Evolutionary conservation across 1,140 invertebrate species (phyloP).

Genomic region (Dinothrombium tinctorium): DNA sequence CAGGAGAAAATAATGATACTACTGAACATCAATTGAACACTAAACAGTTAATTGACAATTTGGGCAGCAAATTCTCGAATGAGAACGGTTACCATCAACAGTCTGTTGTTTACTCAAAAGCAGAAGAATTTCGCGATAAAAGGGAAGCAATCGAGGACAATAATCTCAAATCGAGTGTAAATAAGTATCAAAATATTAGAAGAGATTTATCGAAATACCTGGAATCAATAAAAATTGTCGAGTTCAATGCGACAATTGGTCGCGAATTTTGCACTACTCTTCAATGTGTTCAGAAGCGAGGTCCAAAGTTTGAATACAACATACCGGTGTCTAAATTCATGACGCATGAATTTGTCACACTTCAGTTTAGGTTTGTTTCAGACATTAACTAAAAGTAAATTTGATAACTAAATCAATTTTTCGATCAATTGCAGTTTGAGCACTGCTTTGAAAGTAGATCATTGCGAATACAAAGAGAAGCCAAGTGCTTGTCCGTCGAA

Average conservation of each 20-base stretch:
- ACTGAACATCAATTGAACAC: no score
- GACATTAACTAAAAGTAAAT: not conserved
- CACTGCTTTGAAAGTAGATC: conserved; percentile 13
- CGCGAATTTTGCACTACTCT: conserved; percentile 12
- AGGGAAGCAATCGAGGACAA: not conserved
- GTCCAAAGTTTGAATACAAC: conserved; percentile 12
- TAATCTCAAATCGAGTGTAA: not conserved
- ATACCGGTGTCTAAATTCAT: conserved; percentile 15
- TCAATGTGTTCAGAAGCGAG: conserved; percentile 12
- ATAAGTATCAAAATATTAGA: not conserved
- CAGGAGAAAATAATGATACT: no score
- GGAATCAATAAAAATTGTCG: conserved; percentile 13
- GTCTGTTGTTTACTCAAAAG: not conserved
- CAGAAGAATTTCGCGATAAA: conserved; percentile 1
- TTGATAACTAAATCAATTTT: not conserved
- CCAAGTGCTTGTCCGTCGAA: conserved; percentile 10
- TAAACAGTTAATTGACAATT: no score
- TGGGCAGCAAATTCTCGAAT: no score
- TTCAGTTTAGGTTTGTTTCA: conserved; percentile 14
- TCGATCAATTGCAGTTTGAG: conserved; percentile 8
- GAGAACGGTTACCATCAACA: no score
- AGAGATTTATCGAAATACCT: conserved; percentile 12
- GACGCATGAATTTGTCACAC: conserved; percentile 14
- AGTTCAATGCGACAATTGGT: conserved; percentile 15
- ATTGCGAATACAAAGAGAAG: conserved; percentile 12